Conservation (phyloP, 2,888 invertebrate species). For the Drosophila austrosaltans region DNA sequence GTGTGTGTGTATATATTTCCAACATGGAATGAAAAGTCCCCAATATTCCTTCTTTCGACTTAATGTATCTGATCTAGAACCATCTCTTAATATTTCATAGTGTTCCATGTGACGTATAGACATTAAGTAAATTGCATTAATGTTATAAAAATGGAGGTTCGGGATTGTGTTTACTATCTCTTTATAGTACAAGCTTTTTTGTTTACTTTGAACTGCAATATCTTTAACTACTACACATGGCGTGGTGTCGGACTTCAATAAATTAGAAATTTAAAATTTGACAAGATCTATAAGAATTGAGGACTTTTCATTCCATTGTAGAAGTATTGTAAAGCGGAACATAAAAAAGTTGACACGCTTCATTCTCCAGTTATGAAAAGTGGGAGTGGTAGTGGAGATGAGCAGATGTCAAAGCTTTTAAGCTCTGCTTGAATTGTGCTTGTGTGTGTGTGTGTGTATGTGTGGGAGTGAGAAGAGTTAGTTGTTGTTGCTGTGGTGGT, state of each 20-base stretch:
- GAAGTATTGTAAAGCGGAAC: not conserved
- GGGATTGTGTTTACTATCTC: too few relatives aligned
- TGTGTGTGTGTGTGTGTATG: constrained; percentile 34
- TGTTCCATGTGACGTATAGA: too few relatives aligned
- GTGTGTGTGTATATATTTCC: constrained; percentile 20
- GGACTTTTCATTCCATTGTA: not conserved
- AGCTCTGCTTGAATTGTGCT: not conserved
- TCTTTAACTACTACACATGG: too few relatives aligned
- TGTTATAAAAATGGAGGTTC: too few relatives aligned
- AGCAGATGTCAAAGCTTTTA: not conserved
- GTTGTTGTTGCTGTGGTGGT: constrained; percentile 11
- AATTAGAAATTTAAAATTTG: not conserved
- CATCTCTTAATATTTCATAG: too few relatives aligned
- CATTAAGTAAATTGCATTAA: too few relatives aligned
- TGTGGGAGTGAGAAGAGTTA: constrained; percentile 24
- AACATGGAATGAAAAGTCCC: not conserved
- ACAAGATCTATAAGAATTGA: not conserved
- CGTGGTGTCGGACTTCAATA: too few relatives aligned
- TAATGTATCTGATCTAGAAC: too few relatives aligned
- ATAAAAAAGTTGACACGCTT: constrained; percentile 2
- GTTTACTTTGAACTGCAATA: too few relatives aligned
- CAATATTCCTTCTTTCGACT: not conserved
- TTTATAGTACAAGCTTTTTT: too few relatives aligned
- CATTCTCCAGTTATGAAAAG: not conserved
- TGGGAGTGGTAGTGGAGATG: not conserved